Evolutionary conservation across 2,797 vertebrate species (phyloP).

Genomic region (Cynopterus sphinx): DNA sequence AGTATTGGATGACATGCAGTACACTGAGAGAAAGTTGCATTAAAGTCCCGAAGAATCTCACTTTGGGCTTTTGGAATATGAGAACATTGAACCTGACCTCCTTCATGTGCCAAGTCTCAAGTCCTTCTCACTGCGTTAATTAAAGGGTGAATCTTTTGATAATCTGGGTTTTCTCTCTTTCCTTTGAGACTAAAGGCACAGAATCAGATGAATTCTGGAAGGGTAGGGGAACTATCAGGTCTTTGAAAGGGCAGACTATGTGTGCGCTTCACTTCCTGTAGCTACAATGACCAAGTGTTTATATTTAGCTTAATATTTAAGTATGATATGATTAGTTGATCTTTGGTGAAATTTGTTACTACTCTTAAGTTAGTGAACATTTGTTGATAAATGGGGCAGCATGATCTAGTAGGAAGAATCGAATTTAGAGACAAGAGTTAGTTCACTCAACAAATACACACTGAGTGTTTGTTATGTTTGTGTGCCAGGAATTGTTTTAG

Average conservation of each 20-base stretch:
- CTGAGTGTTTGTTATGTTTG: background rate
- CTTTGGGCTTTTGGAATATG: background rate
- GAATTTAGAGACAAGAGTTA: background rate
- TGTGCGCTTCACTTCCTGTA: background rate
- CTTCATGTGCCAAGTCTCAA: background rate
- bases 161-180: background rate
- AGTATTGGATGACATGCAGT: background rate
- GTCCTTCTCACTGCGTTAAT: background rate
- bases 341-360: constrained; percentile 26
- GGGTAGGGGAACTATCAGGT: background rate
- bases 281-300: background rate
- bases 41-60: background rate
- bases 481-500: background rate
- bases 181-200: background rate
- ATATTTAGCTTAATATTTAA: background rate
- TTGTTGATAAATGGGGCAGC: background rate
- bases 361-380: background rate
- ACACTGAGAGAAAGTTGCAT: background rate
- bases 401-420: background rate
- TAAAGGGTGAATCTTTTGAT: background rate
- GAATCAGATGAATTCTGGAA: background rate
- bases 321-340: background rate
- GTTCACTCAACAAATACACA: background rate
- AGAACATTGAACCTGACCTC: background rate
- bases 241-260: background rate